These are phyloP conservation scores for Aeoliscus strigatus DNA, from an alignment of 2,797 vertebrate species.

Conservation along the genomic window DNA sequence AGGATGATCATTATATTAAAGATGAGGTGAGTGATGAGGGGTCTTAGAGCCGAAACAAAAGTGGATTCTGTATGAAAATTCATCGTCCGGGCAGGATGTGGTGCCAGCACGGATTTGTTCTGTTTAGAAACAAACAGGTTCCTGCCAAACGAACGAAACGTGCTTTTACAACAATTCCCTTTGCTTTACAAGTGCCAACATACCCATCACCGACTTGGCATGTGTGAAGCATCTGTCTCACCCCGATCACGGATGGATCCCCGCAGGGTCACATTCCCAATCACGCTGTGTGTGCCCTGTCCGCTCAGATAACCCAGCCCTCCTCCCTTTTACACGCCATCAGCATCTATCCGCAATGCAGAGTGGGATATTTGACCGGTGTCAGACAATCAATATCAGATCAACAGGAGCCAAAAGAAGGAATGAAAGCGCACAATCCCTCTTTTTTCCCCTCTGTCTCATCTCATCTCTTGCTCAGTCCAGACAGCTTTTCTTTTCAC, in stretches of 20 bases:
- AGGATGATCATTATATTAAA: no score
- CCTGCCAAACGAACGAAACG: no score
- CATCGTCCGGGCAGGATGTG: neutral
- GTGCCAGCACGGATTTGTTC: constrained; percentile 16
- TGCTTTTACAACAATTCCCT: constrained; percentile 19
- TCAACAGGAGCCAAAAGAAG: constrained; percentile 48
- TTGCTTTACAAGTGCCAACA: neutral
- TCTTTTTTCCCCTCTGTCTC: constrained; percentile 15
- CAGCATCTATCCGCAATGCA: constrained; percentile 43
- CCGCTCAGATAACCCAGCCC: constrained; percentile 15
- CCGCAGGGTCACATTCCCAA: constrained; percentile 33
- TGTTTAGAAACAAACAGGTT: constrained; percentile 37
- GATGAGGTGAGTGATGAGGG: no score
- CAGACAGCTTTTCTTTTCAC: constrained; percentile 38
- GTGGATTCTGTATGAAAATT: no score
- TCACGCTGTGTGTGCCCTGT: constrained; percentile 34
- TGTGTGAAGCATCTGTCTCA: constrained; percentile 25
- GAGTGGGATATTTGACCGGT: constrained; percentile 62
- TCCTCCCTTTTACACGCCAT: constrained; percentile 10
- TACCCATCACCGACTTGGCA: constrained; percentile 6
- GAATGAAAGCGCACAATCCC: constrained; percentile 17
- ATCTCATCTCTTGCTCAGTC: constrained; percentile 19
- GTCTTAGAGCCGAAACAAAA: no score
- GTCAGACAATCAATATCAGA: constrained; percentile 63
- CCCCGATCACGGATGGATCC: constrained; percentile 29